Conservation (phyloP, 53 echinoderm and acorn worm genomes). For the Stichopus horrens region DNA sequence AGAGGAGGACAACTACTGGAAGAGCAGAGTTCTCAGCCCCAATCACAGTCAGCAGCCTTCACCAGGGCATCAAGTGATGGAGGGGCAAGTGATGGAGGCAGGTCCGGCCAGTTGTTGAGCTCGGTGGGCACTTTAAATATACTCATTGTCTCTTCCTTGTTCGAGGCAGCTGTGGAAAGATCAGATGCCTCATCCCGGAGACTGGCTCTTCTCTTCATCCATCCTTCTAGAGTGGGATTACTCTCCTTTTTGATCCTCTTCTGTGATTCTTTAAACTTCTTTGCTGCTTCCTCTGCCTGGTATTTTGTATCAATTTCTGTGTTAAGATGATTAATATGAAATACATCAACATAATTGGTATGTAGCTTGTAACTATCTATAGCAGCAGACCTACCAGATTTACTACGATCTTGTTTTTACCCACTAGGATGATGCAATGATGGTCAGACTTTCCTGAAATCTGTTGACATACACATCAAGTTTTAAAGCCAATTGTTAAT, state of each 20-base stretch:
- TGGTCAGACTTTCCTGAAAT: background rate
- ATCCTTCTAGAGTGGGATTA: slow-evolving; percentile 74
- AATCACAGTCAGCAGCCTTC: slow-evolving; percentile 57
- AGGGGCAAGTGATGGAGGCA: slow-evolving; percentile 87
- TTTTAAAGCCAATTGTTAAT: too few species aligned
- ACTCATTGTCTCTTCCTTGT: slow-evolving; percentile 40
- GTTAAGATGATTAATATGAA: background rate
- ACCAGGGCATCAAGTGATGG: slow-evolving; percentile 59
- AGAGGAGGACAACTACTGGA: too few species aligned
- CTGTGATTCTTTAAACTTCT: slow-evolving; percentile 6
- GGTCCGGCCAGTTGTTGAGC: slow-evolving; percentile 65
- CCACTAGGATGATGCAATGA: background rate
- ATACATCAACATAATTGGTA: too few species aligned
- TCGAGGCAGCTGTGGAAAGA: background rate
- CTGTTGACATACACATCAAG: too few species aligned
- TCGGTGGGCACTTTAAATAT: slow-evolving; percentile 62
- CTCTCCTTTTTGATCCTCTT: background rate
- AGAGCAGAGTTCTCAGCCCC: slow-evolving; percentile 50
- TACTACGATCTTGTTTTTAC: too few species aligned
- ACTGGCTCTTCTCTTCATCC: slow-evolving; percentile 75
- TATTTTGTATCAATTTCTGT: slow-evolving; percentile 65
- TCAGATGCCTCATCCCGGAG: background rate
- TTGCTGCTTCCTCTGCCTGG: slow-evolving; percentile 35
- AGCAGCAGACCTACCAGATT: too few species aligned
- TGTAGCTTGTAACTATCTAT: too few species aligned